A percentile compares a stretch with the other conserved stretches of the same genome.
These are phyloP conservation scores for Picus viridis DNA, from an alignment of 2,797 vertebrate genomes.

Conservation along the genomic window DNA sequence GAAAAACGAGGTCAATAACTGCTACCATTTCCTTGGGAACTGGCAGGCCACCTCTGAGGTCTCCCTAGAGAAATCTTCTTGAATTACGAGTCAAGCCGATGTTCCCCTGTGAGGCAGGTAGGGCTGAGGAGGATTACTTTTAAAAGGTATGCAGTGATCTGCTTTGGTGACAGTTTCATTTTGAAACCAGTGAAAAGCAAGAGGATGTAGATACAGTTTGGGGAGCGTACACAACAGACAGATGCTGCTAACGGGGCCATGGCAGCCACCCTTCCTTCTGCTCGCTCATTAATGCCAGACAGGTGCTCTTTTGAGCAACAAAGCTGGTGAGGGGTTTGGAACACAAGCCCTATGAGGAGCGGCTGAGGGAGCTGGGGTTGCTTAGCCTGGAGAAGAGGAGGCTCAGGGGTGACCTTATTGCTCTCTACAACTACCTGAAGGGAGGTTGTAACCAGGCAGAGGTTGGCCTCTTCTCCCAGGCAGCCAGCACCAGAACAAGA, in stretches of 20 bases:
- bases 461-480: too few relatives aligned
- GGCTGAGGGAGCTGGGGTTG: too few relatives aligned
- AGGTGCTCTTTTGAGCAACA: too few relatives aligned
- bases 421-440: too few relatives aligned
- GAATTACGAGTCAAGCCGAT: constrained; percentile 74
- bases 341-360: too few relatives aligned
- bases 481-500: too few relatives aligned
- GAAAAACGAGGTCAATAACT: constrained; percentile 32
- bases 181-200: constrained; percentile 56
- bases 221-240: background rate
- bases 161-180: constrained; percentile 65
- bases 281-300: background rate
- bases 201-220: background rate
- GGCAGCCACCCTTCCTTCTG: background rate
- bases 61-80: constrained; percentile 62
- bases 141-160: constrained; percentile 74
- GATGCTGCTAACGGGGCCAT: background rate
- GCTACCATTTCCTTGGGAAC: constrained; percentile 41
- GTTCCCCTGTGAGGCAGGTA: constrained; percentile 62
- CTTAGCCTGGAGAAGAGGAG: too few relatives aligned
- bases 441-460: too few relatives aligned
- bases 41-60: constrained; percentile 27
- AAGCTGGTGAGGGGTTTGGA: too few relatives aligned
- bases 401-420: too few relatives aligned
- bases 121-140: constrained; percentile 72